phyloP scores from a whole-genome alignment of 2,888 invertebrate genomes.

The Zele albiditarsus region DNA sequence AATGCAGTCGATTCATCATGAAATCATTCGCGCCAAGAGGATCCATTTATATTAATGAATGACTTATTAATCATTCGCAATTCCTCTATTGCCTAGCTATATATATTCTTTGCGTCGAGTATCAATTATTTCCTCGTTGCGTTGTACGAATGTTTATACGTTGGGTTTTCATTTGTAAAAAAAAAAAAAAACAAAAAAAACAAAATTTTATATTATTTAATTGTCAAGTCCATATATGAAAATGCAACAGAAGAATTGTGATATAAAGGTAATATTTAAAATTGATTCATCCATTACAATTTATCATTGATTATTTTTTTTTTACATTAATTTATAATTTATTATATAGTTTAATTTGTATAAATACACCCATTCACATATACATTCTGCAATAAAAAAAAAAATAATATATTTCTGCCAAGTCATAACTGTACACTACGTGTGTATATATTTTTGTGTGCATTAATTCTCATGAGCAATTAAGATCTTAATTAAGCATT shows the following conservation, averaged over 20 bases:
- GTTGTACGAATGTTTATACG: background rate
- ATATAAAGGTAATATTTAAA: background rate
- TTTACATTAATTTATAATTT: background rate
- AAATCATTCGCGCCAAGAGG: slow-evolving; percentile 62
- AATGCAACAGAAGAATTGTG: background rate
- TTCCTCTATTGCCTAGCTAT: slow-evolving; percentile 44
- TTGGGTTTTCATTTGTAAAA: slow-evolving; percentile 37
- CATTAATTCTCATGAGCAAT: slow-evolving; percentile 56
- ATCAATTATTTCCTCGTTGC: slow-evolving; percentile 57
- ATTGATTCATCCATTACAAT: background rate
- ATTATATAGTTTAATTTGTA: background rate
- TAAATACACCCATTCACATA: background rate
- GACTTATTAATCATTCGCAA: slow-evolving; percentile 62
- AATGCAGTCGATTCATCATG: slow-evolving; percentile 64
- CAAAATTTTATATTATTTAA: slow-evolving; percentile 1
- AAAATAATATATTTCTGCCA: slow-evolving; percentile 1
- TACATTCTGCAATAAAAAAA: background rate
- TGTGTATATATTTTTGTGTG: background rate
- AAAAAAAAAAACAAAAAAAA: no score
- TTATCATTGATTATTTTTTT: slow-evolving; percentile 1
- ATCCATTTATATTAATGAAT: slow-evolving; percentile 68
- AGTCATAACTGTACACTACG: slow-evolving; percentile 46
- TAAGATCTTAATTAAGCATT: slow-evolving; percentile 70
- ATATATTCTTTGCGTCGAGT: slow-evolving; percentile 45
- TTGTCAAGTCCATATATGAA: background rate